Evolutionary conservation across 53 echinoderm and acorn worm species (phyloP).

Genomic region (Paracentrotus lividus): DNA sequence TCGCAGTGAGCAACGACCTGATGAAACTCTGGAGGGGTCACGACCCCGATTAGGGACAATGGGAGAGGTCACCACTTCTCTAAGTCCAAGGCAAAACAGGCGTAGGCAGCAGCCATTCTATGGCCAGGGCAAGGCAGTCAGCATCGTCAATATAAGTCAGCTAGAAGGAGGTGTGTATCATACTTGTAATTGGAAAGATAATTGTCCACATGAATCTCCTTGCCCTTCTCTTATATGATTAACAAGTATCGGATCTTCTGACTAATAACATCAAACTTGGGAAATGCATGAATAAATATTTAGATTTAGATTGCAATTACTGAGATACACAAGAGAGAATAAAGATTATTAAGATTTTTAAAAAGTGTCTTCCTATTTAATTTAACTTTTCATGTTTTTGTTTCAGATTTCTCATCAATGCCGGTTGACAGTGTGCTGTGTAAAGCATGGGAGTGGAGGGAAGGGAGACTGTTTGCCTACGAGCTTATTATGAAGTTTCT

Average conservation of each 20-base stretch:
- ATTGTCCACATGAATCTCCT: background rate
- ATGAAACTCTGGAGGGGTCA: conserved; percentile 27
- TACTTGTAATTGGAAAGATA: background rate
- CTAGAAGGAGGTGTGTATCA: conserved; percentile 55
- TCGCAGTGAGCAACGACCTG: background rate
- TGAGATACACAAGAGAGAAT: too few relatives aligned
- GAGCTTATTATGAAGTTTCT: conserved; percentile 97
- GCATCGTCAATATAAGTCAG: conserved; percentile 52
- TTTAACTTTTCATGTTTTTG: background rate
- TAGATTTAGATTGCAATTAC: background rate
- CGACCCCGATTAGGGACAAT: background rate
- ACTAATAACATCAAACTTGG: background rate
- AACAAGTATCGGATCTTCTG: background rate
- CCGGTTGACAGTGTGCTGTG: conserved; percentile 53
- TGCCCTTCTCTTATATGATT: background rate
- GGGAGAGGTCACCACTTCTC: conserved; percentile 21
- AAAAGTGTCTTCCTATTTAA: too few relatives aligned
- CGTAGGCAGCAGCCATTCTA: conserved; percentile 51
- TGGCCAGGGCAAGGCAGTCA: conserved; percentile 66
- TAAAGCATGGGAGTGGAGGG: conserved; percentile 97
- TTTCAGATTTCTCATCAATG: conserved; percentile 19
- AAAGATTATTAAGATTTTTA: too few relatives aligned
- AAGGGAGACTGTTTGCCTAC: conserved; percentile 93
- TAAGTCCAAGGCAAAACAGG: conserved; percentile 43
- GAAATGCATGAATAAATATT: background rate